Evolutionary conservation across 1,140 invertebrate species (phyloP), one percentile per base, ranked within the genome.

Genomic region (Neodiprion virginianus): DNA sequence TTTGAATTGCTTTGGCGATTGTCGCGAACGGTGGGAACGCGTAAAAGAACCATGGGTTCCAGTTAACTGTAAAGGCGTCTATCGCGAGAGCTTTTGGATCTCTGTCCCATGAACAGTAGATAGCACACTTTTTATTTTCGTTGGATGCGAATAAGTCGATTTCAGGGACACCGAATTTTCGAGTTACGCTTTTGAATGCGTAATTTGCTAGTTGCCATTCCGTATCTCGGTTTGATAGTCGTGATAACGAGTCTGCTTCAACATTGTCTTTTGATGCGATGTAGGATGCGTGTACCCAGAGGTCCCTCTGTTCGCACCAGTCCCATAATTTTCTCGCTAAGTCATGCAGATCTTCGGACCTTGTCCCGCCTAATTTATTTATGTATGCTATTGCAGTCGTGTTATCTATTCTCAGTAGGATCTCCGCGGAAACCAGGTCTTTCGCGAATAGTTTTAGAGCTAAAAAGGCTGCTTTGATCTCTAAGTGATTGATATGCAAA

Each of bases 11-110:
- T 69, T 74, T 76, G 7, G 77, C 48, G n/a, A 81, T 79, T 48
- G 80, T 10, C 17, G 78, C 68, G 65, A 83, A 78, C 11, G 83
- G 79, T 11, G 82, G 79, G 72, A 84, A 84, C 5, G 81, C 83
- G 71, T 82, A 82, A 74, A 82, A 83, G 28, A 65, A 66, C 48
- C 61, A 47, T 12, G 48, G 14, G 9, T 67, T 76, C 79, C 81
- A 84, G 21, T 47, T 49, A n/a, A 82, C 67, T 11, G 80, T 85
- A 75, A 84, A 84, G 1, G 80, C 80, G 72, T 85, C 80, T 23
- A 82, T 74, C 14, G 69, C 67, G 53, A 28, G 50, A 0, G 77
- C 67, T 47, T 79, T 76, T 14, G 80, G 79, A 53, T 84, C 82
- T 53, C 48, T 23, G 0, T 75, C 7, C 80, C 83, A 83, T 23